phyloP scores from a whole-genome alignment of 2,113 vertebrate genomes.

The Neotoma lepida region DNA sequence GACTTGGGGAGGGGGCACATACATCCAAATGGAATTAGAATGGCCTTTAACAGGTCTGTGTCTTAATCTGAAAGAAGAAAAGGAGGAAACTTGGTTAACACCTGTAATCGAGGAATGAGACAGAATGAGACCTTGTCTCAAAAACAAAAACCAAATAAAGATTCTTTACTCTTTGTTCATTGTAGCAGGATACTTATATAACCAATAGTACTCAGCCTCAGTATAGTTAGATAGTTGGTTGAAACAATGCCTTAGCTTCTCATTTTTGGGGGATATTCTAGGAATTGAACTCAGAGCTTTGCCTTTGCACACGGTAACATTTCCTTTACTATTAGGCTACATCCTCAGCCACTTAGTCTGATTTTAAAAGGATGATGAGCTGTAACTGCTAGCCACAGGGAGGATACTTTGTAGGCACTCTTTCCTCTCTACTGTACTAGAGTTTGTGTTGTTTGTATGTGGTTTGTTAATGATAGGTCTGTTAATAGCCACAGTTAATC shows the following conservation, averaged over 20 bases:
- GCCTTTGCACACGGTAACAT: not conserved
- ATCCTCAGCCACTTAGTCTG: slow-evolving; percentile 2
- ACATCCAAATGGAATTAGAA: not conserved
- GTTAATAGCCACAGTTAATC: slow-evolving; percentile 77
- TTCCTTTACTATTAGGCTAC: not conserved
- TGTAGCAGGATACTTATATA: not conserved
- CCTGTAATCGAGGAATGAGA: not conserved
- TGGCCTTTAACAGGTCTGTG: not conserved
- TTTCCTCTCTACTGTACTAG: slow-evolving; percentile 69
- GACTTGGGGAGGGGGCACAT: not conserved
- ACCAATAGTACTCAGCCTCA: slow-evolving; percentile 23
- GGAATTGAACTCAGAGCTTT: not conserved
- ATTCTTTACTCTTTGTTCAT: slow-evolving; percentile 28
- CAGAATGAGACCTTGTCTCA: not conserved
- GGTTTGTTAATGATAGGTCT: slow-evolving; percentile 76
- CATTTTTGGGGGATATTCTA: not conserved
- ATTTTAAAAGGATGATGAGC: slow-evolving; percentile 58
- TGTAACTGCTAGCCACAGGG: slow-evolving; percentile 32
- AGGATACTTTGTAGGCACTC: slow-evolving; percentile 39
- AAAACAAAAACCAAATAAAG: not conserved
- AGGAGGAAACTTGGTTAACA: no score
- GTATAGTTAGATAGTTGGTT: slow-evolving; percentile 31
- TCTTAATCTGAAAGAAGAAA: not conserved
- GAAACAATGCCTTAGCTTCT: slow-evolving; percentile 11
- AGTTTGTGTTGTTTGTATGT: slow-evolving; percentile 73